Evolutionary conservation across 2,797 vertebrate species (phyloP).

Genomic region (Oceanodroma leucorhoa): DNA sequence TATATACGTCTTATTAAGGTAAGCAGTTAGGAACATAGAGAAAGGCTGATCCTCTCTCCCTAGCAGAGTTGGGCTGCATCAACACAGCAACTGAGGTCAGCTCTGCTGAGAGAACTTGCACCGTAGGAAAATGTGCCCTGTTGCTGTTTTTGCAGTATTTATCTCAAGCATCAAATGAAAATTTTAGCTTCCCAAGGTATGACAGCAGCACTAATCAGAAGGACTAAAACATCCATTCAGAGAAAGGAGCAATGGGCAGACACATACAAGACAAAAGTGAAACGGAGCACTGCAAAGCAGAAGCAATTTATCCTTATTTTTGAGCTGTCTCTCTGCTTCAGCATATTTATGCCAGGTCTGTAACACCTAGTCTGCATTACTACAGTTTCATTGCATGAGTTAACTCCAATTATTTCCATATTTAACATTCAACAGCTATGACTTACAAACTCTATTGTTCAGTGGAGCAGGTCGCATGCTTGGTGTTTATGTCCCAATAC

Average conservation of each 20-base stretch:
- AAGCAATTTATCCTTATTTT: slow-evolving; percentile 25
- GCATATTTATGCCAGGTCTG: background rate
- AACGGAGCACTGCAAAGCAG: background rate
- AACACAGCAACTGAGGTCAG: background rate
- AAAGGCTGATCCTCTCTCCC: background rate
- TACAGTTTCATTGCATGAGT: background rate
- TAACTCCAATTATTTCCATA: slow-evolving; percentile 12
- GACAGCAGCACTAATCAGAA: background rate
- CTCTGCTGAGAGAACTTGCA: background rate
- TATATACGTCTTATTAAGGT: background rate
- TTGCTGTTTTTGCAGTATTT: background rate
- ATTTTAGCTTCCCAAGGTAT: background rate
- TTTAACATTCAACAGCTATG: slow-evolving; percentile 12
- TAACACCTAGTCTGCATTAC: background rate
- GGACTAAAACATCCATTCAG: background rate
- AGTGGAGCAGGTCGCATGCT: background rate
- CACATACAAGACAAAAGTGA: background rate
- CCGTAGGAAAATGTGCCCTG: fast-evolving
- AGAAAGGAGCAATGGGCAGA: background rate
- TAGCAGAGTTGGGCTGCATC: background rate
- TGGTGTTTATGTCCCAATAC: background rate
- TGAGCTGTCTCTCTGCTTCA: background rate
- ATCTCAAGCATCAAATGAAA: background rate
- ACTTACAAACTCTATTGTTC: background rate
- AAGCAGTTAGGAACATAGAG: background rate